Evolutionary conservation across 2,888 invertebrate species (phyloP).

Genomic region (Heliconius aoede): DNA sequence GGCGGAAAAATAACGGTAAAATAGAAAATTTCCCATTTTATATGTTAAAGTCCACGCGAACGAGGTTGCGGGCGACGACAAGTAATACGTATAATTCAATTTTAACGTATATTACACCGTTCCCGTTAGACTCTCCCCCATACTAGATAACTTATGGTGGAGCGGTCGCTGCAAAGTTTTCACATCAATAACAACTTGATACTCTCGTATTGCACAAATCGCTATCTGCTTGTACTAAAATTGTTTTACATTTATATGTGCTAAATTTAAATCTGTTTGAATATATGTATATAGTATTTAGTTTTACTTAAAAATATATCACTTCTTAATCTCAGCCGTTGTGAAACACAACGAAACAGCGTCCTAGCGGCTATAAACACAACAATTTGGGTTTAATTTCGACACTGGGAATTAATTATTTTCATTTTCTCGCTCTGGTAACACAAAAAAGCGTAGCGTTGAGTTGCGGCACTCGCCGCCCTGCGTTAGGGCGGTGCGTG

Average conservation of each 20-base stretch:
- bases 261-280: background rate
- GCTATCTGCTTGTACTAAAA: slow-evolving; percentile 19
- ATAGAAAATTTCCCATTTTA: no score
- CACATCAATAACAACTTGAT: slow-evolving; percentile 57
- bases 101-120: slow-evolving; percentile 22
- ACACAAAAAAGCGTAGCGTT: no score
- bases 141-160: slow-evolving; percentile 27
- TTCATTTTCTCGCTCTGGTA: no score
- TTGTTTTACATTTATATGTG: background rate
- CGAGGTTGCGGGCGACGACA: background rate
- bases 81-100: slow-evolving; percentile 8
- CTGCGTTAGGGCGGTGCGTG: no score
- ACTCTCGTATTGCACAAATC: slow-evolving; percentile 33
- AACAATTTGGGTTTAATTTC: no score
- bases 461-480: no score
- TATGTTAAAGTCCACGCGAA: no score
- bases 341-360: no score
- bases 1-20: no score
- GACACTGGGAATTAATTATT: no score
- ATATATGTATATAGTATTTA: background rate
- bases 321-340: no score
- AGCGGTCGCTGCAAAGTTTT: slow-evolving; percentile 49
- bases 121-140: slow-evolving; percentile 20
- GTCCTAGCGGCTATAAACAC: no score
- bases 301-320: background rate